Evolutionary conservation across 2,113 vertebrate genomes (phyloP), one percentile per base, ranked within the genome.

Genomic region (Ptyas mucosa): DNA sequence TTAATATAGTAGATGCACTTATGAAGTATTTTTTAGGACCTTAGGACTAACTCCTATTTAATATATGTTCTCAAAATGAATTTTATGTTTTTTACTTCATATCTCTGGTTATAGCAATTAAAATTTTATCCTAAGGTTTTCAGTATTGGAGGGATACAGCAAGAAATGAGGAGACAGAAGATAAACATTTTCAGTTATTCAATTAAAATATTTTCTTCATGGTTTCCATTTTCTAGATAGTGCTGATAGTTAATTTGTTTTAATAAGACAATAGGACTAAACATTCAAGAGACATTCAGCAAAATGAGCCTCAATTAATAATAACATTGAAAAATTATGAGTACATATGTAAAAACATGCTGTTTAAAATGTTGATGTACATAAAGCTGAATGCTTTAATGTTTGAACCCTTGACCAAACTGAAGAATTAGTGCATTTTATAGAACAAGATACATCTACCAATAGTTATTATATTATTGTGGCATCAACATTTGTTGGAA

Each of bases 131-230:
- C 34, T 43, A 10, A 81, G 34, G 15, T 81, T 81, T 81, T 81
- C n/a, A 81, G 34, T 21, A 21, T 21, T 81, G 69, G 0, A 53
- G 86, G 55, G n/a, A 2, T 14, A 0, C 90, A 89, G 87, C 12
- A 90, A 24, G 92, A 75, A 89, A 91, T 43, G 43, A 92, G 49
- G 87, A 14, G 1, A 11, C 39, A 51, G 1, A 29, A 89, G 51
- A n/a, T 91, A 85, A 89, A 94, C n/a, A 64, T 26, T 93, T 93
- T 85, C 58, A 95, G 94, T 93, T 86, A 93, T 2, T 18, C 34
- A 34, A 90, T n/a, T 91, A 95, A 51, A 54, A 86, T 61, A 24
- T 14, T 91, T 96, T 95, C 61, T 92, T 51, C 7, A 1, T 94
- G 39, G 9, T 15, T 95, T 96, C 86, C 92, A 21, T 89, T 94